These are phyloP conservation scores for Pangasius macronema DNA, from an alignment of 2,797 vertebrate species.

Conservation along the genomic window DNA sequence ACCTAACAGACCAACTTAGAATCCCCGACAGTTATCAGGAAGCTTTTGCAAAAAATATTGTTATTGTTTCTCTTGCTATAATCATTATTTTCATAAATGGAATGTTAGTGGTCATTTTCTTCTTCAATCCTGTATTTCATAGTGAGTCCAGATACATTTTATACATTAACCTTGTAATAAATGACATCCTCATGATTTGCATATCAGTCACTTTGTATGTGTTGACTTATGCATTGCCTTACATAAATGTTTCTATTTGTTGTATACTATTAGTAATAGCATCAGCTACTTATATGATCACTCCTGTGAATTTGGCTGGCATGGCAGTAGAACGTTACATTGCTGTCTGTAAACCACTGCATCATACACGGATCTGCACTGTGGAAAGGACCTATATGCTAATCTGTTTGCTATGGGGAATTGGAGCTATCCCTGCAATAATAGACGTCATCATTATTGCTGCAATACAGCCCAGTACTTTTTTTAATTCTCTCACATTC, in stretches of 20 bases:
- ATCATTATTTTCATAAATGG: constrained; percentile 72
- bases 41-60: constrained; percentile 69
- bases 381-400: constrained; percentile 59
- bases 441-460: constrained; percentile 59
- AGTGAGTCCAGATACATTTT: constrained; percentile 73
- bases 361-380: constrained; percentile 63
- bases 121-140: constrained; percentile 51
- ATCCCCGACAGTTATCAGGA: constrained; percentile 62
- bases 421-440: constrained; percentile 60
- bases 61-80: constrained; percentile 67
- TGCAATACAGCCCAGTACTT: constrained; percentile 51
- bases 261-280: constrained; percentile 60
- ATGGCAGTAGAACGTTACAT: constrained; percentile 76
- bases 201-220: constrained; percentile 56
- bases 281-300: constrained; percentile 66
- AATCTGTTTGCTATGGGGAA: constrained; percentile 65
- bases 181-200: constrained; percentile 72
- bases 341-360: constrained; percentile 69
- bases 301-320: constrained; percentile 73
- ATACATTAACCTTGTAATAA: constrained; percentile 72
- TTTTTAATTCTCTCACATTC: constrained; percentile 56
- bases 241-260: constrained; percentile 64
- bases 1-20: constrained; percentile 22
- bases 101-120: constrained; percentile 68
- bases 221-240: constrained; percentile 61